These are phyloP conservation scores for Heliangelus exortis DNA, from an alignment of 2,797 vertebrate species.

Conservation along the genomic window DNA sequence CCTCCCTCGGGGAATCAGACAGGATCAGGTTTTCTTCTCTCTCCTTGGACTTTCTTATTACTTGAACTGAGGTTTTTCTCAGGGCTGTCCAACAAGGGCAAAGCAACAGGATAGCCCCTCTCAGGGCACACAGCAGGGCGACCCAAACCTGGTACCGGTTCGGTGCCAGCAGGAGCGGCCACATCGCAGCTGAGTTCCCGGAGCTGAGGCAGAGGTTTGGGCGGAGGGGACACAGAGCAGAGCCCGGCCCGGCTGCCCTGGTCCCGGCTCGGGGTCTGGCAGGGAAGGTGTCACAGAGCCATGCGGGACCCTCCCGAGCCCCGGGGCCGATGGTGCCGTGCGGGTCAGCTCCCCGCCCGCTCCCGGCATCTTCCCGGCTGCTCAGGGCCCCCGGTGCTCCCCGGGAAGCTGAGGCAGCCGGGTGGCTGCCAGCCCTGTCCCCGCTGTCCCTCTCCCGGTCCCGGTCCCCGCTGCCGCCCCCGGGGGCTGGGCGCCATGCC, in stretches of 20 bases:
- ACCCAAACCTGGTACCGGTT: background rate
- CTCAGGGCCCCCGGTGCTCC: background rate
- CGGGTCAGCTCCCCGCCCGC: too few species aligned
- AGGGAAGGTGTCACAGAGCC: too few species aligned
- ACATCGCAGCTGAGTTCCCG: too few species aligned
- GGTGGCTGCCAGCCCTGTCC: background rate
- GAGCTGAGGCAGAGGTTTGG: background rate
- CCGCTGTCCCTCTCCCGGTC: background rate
- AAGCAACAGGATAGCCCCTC: background rate
- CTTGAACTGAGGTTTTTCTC: background rate
- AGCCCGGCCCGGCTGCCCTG: too few species aligned
- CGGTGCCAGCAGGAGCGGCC: background rate
- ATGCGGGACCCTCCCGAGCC: too few species aligned
- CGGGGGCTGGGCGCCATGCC: background rate
- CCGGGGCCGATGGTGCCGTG: too few species aligned
- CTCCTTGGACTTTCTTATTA: background rate
- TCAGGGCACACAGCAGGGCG: rapidly evolving
- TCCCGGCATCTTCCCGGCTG: too few species aligned
- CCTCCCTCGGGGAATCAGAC: background rate
- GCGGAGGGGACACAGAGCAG: background rate
- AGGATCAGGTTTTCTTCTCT: background rate
- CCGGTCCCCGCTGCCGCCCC: background rate
- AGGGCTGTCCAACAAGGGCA: background rate
- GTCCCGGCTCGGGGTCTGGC: too few species aligned
- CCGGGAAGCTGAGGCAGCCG: too few species aligned